Base-by-base conservation (phyloP, 1,140 invertebrate species). In the Uloborus diversus region DNA sequence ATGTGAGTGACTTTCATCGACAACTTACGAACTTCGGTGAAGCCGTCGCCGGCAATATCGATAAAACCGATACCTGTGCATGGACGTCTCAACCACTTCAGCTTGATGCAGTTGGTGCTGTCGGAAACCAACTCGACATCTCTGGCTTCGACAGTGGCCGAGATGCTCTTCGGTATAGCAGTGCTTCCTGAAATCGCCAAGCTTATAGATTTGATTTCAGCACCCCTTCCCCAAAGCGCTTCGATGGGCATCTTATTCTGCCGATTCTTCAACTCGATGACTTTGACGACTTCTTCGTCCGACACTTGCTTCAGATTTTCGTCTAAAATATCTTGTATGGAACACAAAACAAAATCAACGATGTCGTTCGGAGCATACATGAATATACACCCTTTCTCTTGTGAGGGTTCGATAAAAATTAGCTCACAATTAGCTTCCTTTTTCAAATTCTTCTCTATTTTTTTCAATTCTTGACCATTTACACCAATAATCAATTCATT, bases 191-290 rank as follows among this genome's bases (percentile, higher is more conserved):
- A 42, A 25, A 23, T 56, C 14, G 5, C 47, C 17, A 1, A 13
- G 9, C n/a, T 20, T 3, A 76, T 23, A 27, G 7, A 20, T 64
- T 17, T 53, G 3, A 53, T 35, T n/a, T 25, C 27, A 51, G 61
- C 71, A 33, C 71, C 71, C 65, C 65, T 76, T 3, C 37, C 23
- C 59, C 59, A 76, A n/a, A 51, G 28, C 20, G 65, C 33, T 33
- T 53, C 28, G 33, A 76, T 17, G n/a, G 17, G 28, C 5, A 76
- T n/a, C 11, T 28, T 62, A 14, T 51, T 64, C 23, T 65, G 37
- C 25, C 33, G 28, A 23, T 65, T 64, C 13, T 64, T 35, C n/a
- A 76, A 23, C 35, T 76, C 71, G 14, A 64, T 27, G 35, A 37
- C 28, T 49, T 51, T 17, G 4, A 35, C 4, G 1, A 51, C 7